Evolutionary conservation across 2,888 invertebrate species (phyloP).

Genomic region (Brachynemurus nebulosus): DNA sequence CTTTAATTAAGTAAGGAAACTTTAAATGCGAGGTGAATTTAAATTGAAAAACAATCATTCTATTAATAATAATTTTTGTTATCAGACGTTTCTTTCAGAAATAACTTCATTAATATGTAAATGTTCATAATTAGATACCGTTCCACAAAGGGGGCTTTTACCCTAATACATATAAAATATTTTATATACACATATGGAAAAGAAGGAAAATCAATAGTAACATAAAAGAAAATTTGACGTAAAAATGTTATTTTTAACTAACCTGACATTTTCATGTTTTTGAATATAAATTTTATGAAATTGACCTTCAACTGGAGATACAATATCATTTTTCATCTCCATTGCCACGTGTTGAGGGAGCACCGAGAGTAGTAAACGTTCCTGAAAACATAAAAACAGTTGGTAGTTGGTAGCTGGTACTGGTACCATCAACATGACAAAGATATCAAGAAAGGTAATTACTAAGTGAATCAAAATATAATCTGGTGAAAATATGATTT

Average conservation of each 20-base stretch:
- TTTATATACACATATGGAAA: too few relatives aligned
- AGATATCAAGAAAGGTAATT: background rate
- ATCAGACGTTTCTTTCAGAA: too few relatives aligned
- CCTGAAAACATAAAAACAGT: slow-evolving; percentile 37
- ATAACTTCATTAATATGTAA: too few relatives aligned
- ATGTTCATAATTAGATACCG: too few relatives aligned
- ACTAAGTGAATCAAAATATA: background rate
- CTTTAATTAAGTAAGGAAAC: too few relatives aligned
- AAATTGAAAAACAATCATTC: too few relatives aligned
- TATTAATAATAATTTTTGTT: too few relatives aligned
- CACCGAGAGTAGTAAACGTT: slow-evolving; percentile 72
- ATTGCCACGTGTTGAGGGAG: slow-evolving; percentile 82
- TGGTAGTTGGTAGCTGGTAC: background rate
- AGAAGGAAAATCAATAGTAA: too few relatives aligned
- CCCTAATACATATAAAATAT: too few relatives aligned
- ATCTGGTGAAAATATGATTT: background rate
- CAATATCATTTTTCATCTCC: slow-evolving; percentile 91
- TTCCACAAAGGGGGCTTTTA: too few relatives aligned
- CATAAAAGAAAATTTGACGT: too few relatives aligned
- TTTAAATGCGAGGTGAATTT: too few relatives aligned
- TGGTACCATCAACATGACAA: background rate
- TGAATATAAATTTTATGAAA: slow-evolving; percentile 93
- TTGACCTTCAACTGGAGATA: slow-evolving; percentile 79
- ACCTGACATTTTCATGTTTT: slow-evolving; percentile 87
- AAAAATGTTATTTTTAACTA: slow-evolving; percentile 24